Conservation (phyloP, 2,797 vertebrate species). For the Anolis apletophallus region DNA sequence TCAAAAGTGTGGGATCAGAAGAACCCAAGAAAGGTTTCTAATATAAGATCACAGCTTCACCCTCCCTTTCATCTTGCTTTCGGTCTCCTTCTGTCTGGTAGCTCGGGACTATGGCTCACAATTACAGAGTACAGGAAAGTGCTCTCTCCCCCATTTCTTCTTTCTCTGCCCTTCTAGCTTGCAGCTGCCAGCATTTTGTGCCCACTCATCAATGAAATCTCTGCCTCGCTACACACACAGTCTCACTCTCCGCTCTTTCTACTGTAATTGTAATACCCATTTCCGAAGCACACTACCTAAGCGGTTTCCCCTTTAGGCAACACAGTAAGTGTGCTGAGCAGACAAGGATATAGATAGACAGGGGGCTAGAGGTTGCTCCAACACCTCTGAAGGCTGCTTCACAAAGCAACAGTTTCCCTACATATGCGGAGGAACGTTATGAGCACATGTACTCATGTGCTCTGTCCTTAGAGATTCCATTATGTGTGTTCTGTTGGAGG, state of each 20-base stretch:
- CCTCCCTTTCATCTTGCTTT: neutral
- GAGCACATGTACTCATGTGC: too few species aligned
- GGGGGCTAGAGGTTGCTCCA: neutral
- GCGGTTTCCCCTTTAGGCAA: conserved; percentile 33
- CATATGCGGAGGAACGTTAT: neutral
- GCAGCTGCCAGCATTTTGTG: conserved; percentile 24
- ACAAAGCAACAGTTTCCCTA: neutral
- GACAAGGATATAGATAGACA: neutral
- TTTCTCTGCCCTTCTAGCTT: conserved; percentile 13
- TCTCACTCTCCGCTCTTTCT: neutral
- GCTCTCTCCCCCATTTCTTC: neutral
- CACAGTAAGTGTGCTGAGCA: neutral
- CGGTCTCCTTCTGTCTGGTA: neutral
- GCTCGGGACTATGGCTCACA: neutral
- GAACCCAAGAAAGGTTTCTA: neutral
- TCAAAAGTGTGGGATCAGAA: neutral
- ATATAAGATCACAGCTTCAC: neutral
- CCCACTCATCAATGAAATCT: conserved; percentile 43
- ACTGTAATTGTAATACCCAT: conserved; percentile 31
- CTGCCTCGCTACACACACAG: conserved; percentile 6
- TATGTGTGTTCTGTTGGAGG: too few species aligned
- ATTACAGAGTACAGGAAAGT: neutral
- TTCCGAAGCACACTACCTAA: conserved; percentile 24
- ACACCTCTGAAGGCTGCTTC: neutral
- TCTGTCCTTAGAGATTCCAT: too few species aligned